Base-by-base conservation (phyloP, 2,113 vertebrate genomes). In the Nothobranchius kuhntae region DNA sequence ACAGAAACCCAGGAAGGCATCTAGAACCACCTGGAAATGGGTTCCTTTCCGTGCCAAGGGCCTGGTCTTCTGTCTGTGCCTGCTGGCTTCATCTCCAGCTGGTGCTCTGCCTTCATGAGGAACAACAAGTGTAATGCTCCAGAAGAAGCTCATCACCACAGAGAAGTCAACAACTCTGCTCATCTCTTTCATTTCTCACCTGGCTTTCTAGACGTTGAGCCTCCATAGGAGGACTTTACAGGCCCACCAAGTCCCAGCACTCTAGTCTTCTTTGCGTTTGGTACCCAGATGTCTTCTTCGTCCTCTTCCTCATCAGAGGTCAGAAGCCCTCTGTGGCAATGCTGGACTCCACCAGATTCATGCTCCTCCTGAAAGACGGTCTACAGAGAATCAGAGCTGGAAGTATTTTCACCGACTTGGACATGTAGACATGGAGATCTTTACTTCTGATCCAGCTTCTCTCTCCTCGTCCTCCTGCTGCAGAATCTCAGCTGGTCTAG, bases 1-100 rank as follows among this genome's bases (percentile, higher is more conserved):
- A 68, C 75, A 87, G 76, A 84, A 86, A 7, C 72, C 57, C 0
- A 80, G 58, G 55, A 91, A 89, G n/a, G 71, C 17, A 0, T 85
- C 67, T 62, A 90, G 70, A 13, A 87, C 74, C 71, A 82, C 79
- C 1, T 87, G 84, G 0, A 65, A 11, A 13, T 87, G 57, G 3
- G 81, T 81, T 40, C 13, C 60, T 47, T 26, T 46, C 5, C 1
- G 38, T 50, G 8, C 7, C 7, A 14, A n/a, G 2, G 0, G 45
- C 15, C 12, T 63, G 38, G 12, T 58, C 53, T 11, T 65, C 56
- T 46, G 38, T 26, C 54, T 1, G 0, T 36, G 26, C 0, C 6
- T 13, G n/a, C 2, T 2, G 4, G 24, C 24, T 10, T 40, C 8
- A 24, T 40, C 0, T 0, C 13, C 60, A 44, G 35, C 47, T 13